Percentiles rank a stretch among this genome's conserved stretches.
phyloP scores from a whole-genome alignment of 2,888 invertebrate species.

The Hirtodrosophila trivittata region DNA sequence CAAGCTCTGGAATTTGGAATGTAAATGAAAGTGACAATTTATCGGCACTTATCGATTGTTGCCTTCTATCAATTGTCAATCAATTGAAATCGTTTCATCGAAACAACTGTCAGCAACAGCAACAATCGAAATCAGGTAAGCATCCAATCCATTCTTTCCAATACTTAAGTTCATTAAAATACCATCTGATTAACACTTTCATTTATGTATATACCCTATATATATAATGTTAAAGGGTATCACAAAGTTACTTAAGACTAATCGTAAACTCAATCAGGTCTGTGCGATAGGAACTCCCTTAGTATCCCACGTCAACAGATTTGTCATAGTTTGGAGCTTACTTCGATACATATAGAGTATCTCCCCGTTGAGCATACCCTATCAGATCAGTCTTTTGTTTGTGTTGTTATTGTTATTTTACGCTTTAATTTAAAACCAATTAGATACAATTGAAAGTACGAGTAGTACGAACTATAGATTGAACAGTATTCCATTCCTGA shows the following conservation, averaged over 20 bases:
- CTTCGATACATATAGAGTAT: no score
- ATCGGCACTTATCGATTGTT: conserved; percentile 2
- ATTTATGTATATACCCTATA: no score
- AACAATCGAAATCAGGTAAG: conserved; percentile 18
- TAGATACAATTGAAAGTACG: conserved; percentile 61
- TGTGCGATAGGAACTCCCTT: no score
- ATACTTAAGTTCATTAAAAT: background rate
- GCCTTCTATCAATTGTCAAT: conserved; percentile 4
- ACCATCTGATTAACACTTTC: background rate
- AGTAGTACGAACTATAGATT: background rate
- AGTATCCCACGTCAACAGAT: no score
- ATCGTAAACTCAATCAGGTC: no score
- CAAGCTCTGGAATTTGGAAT: conserved; percentile 5
- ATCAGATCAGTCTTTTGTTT: background rate
- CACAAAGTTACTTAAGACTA: no score
- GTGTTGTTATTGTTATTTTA: conserved; percentile 18
- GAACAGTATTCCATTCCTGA: background rate
- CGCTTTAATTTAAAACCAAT: conserved; percentile 52
- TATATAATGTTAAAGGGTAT: no score
- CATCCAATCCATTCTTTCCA: background rate
- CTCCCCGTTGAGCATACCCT: no score
- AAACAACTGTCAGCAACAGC: background rate
- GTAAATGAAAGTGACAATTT: conserved; percentile 18
- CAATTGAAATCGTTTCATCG: conserved; percentile 6
- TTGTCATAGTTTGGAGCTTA: no score